These are phyloP conservation scores for Caenorhabditis sp. DNA, from an alignment of 2,888 invertebrate genomes.

Conservation along the genomic window DNA sequence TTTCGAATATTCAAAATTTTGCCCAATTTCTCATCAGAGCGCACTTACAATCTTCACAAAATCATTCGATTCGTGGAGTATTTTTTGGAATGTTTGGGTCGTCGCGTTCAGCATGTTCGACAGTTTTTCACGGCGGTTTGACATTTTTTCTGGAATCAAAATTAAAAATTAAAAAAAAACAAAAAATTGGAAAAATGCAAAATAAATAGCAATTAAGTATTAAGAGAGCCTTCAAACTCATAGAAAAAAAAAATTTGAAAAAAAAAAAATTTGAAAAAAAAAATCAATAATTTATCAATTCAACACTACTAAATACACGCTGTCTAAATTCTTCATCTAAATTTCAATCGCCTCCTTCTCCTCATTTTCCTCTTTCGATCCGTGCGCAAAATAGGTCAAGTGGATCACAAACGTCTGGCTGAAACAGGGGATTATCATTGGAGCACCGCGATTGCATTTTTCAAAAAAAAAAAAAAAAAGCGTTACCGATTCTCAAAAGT, in stretches of 20 bases:
- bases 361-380: neutral
- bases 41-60: conserved; percentile 24
- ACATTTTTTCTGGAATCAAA: conserved; percentile 6
- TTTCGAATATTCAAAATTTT: neutral
- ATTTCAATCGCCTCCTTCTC: neutral
- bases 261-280: too few relatives aligned
- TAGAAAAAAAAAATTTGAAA: too few relatives aligned
- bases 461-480: too few relatives aligned
- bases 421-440: neutral
- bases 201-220: neutral
- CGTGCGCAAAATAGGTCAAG: conserved; percentile 50
- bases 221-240: too few relatives aligned
- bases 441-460: too few relatives aligned
- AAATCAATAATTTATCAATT: too few relatives aligned
- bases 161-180: neutral
- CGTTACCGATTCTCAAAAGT: conserved; percentile 54
- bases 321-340: neutral
- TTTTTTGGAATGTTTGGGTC: conserved; percentile 9
- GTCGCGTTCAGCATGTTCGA: conserved; percentile 33
- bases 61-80: conserved; percentile 27
- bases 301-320: too few relatives aligned
- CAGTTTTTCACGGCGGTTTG: conserved; percentile 7
- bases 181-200: neutral
- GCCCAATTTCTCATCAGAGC: neutral
- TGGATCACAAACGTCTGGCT: conserved; percentile 54